Percentiles rank a stretch among this genome's conserved stretches.
These are phyloP conservation scores for Acromyrmex heyeri DNA, from an alignment of 1,140 invertebrate genomes.

Conservation along the genomic window DNA sequence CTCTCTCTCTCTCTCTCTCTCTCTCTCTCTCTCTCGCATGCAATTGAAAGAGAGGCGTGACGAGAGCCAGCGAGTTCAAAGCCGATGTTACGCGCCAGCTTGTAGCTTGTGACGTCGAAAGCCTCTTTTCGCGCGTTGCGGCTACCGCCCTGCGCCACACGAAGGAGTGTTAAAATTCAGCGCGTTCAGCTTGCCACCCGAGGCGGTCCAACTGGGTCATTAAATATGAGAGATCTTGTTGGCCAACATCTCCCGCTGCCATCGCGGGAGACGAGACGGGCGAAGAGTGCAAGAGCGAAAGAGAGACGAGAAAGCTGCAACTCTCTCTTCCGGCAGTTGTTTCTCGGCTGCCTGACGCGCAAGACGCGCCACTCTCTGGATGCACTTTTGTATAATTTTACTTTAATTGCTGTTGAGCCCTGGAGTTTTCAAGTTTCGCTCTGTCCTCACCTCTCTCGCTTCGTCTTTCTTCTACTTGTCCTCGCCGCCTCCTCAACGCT, in stretches of 20 bases:
- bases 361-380: constrained; percentile 71
- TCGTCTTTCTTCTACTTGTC: constrained; percentile 1
- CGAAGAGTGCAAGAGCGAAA: background rate
- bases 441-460: constrained; percentile 62
- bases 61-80: constrained; percentile 60
- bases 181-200: constrained; percentile 77
- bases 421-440: constrained; percentile 78
- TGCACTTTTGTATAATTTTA: constrained; percentile 83
- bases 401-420: constrained; percentile 82
- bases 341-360: constrained; percentile 72
- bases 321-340: constrained; percentile 68
- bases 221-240: constrained; percentile 82
- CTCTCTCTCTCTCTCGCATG: constrained; percentile 5
- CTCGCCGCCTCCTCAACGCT: background rate
- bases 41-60: constrained; percentile 31
- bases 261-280: background rate
- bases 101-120: constrained; percentile 61
- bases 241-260: constrained; percentile 61
- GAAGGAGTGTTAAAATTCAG: constrained; percentile 80
- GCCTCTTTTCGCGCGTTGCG: constrained; percentile 65
- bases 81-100: constrained; percentile 66
- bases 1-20: constrained; percentile 16
- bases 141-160: constrained; percentile 10
- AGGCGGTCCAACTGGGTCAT: constrained; percentile 79
- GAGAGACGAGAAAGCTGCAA: constrained; percentile 15